Percentiles rank a stretch among this genome's conserved stretches.
These are phyloP conservation scores for Pandemis cinnamomeana DNA, from an alignment of 2,888 invertebrate species.

Conservation along the genomic window DNA sequence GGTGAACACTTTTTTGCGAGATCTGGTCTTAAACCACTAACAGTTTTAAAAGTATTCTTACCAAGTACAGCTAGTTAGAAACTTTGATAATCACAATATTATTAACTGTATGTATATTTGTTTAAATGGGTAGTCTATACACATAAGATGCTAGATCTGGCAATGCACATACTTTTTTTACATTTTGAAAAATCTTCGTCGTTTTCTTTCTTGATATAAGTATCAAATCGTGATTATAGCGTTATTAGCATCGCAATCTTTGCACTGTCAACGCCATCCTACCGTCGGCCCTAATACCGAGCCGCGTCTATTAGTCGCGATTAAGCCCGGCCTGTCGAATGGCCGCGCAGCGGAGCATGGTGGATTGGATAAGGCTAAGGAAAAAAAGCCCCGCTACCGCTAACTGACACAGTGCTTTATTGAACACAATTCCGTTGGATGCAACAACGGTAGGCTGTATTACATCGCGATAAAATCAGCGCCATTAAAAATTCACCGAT, in stretches of 20 bases:
- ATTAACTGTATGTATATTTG: no score
- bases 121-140: no score
- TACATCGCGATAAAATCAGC: slow-evolving; percentile 32
- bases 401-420: slow-evolving; percentile 82
- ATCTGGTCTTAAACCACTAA: slow-evolving; percentile 5
- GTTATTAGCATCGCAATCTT: slow-evolving; percentile 3
- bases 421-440: slow-evolving; percentile 74
- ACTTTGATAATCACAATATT: no score
- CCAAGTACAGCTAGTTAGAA: neutral
- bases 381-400: slow-evolving; percentile 77
- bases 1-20: slow-evolving; percentile 8
- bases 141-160: no score
- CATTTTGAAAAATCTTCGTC: no score
- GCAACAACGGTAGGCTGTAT: slow-evolving; percentile 53
- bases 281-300: slow-evolving; percentile 43
- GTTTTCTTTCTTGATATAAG: no score
- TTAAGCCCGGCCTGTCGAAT: slow-evolving; percentile 64
- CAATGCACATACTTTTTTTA: no score
- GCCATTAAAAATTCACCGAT: slow-evolving; percentile 35
- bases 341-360: slow-evolving; percentile 57
- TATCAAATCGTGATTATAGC: neutral
- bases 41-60: slow-evolving; percentile 7
- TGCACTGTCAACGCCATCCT: slow-evolving; percentile 33
- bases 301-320: slow-evolving; percentile 52
- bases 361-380: slow-evolving; percentile 62